Evolutionary conservation across 2,797 vertebrate species (phyloP), one percentile per base, ranked within the genome.

Genomic region (Momotus momota): DNA sequence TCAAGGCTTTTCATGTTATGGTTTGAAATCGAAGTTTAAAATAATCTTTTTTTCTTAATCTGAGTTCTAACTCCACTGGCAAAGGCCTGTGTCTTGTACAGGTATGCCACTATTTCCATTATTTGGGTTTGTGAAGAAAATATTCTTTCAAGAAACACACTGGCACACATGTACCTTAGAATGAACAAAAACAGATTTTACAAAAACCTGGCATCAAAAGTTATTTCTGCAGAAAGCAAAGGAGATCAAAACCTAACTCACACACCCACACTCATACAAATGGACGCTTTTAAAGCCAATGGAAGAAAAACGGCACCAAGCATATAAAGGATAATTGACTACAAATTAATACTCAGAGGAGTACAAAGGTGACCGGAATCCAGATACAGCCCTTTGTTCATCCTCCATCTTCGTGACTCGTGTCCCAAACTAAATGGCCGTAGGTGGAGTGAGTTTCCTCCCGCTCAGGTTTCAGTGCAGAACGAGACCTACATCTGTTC

Each of bases 11-110:
- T 75, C 27, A 82, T 92, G 94, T 95, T 40, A 87, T 69, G 62
- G 62, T 61, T 91, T 90, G 86, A 95, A 96, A 97, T 55, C 35
- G 43, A 93, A 94, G 46, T 93, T 86, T 84, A 70, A 94, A 97
- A 93, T 45, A 35, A 35, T 25, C 10, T 54, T 23, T 12, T 21
- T 15, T 33, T 5, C 26, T 2, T 80, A 93, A 95, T 95, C 73
- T 66, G 45, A 86, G 23, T 74, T 88, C 38, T 96, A 97, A 96
- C 96, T 88, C 95, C 58, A 94, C 31, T 86, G 77, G 91, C 46
- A n/a, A 27, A 88, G 49, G 40, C 65, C 80, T 64, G 45, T 48
- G 81, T 57, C 66, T 84, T 40, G 4, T 7, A 82, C 46, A 91
- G 52, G 20, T 67, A 73, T 61, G 70, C 65, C 96, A 94, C 54